These are phyloP conservation scores for Plecotus auritus DNA, from an alignment of 2,113 vertebrate species.

Conservation along the genomic window DNA sequence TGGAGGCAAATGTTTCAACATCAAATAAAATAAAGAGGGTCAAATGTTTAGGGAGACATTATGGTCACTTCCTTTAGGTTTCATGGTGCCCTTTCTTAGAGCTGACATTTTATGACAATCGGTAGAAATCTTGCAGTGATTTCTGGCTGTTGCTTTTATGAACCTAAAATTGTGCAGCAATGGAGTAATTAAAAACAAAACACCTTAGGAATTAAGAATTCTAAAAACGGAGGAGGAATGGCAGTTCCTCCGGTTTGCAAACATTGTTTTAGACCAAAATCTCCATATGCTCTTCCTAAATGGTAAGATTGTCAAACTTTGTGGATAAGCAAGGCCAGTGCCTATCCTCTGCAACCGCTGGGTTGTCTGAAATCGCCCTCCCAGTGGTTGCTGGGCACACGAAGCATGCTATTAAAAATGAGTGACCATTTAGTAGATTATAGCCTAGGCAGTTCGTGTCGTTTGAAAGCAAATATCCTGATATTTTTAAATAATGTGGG, in stretches of 20 bases:
- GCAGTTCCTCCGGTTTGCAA: background rate
- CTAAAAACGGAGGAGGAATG: background rate
- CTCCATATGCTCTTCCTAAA: background rate
- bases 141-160: background rate
- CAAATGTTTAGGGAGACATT: background rate
- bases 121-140: background rate
- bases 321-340: background rate
- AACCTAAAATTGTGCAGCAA: conserved; percentile 20
- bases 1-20: background rate
- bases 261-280: background rate
- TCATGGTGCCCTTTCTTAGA: background rate
- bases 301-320: background rate
- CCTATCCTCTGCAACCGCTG: background rate
- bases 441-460: background rate
- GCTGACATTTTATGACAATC: background rate
- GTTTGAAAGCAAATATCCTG: conserved; percentile 31
- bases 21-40: background rate
- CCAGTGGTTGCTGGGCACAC: background rate
- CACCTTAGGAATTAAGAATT: background rate
- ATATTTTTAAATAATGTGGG: conserved; percentile 45
- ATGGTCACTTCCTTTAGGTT: background rate
- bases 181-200: background rate
- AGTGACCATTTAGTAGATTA: background rate
- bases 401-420: background rate
- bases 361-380: background rate